These are phyloP conservation scores for Harmothoe impar DNA, from an alignment of 2,888 invertebrate genomes.

Conservation along the genomic window DNA sequence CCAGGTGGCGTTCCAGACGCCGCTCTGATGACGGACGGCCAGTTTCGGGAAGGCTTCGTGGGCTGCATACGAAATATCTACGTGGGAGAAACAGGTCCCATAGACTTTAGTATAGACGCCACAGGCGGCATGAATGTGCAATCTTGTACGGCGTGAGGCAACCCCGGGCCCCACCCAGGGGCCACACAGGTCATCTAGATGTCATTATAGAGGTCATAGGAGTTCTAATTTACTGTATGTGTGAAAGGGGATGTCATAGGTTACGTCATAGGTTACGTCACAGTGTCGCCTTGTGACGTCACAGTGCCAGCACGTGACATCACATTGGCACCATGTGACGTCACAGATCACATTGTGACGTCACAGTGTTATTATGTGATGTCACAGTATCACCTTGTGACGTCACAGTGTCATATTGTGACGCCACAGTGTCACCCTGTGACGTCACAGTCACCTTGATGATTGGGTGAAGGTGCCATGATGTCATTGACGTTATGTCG, in stretches of 20 bases:
- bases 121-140: conserved; percentile 66
- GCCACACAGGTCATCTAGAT: background rate
- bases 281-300: background rate
- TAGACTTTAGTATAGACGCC: conserved; percentile 67
- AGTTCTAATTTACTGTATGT: background rate
- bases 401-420: too few relatives aligned
- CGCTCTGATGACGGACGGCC: conserved; percentile 67
- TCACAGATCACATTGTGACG: background rate
- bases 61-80: conserved; percentile 68
- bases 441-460: too few relatives aligned
- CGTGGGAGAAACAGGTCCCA: conserved; percentile 65
- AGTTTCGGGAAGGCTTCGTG: conserved; percentile 50
- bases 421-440: too few relatives aligned
- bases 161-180: background rate
- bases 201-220: background rate
- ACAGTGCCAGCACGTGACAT: background rate
- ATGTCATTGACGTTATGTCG: too few relatives aligned
- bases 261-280: background rate
- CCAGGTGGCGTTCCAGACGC: conserved; percentile 69
- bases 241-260: background rate
- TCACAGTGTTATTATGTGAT: background rate
- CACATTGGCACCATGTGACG: background rate
- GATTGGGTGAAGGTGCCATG: too few relatives aligned
- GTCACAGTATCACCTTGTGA: background rate
- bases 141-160: conserved; percentile 55